These are phyloP conservation scores for Drymodes brunneopygia DNA, from an alignment of 2,113 vertebrate genomes.

Conservation along the genomic window DNA sequence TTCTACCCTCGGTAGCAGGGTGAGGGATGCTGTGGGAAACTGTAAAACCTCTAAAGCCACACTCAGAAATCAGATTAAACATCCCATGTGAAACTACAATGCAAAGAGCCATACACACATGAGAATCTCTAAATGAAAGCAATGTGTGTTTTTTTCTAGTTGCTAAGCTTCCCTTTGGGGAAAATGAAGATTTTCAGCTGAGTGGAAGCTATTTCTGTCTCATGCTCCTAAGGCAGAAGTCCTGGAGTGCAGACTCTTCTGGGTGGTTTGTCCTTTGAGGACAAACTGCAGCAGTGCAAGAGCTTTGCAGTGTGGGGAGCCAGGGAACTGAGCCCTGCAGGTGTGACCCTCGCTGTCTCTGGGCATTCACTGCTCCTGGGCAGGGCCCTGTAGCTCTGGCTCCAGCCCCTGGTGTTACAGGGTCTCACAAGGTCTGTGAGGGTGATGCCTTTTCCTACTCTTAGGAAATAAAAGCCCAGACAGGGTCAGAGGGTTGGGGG, in stretches of 20 bases:
- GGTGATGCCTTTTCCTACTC: no score
- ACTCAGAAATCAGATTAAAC: not conserved
- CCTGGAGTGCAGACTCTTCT: not conserved
- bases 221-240: not conserved
- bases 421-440: not conserved
- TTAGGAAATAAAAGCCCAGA: no score
- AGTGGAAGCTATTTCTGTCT: not conserved
- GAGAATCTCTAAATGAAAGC: not conserved
- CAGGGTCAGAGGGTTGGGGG: no score
- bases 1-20: not conserved
- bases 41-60: not conserved
- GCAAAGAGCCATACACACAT: accelerated
- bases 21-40: not conserved
- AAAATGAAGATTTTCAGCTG: not conserved
- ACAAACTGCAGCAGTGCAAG: accelerated
- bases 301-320: not conserved
- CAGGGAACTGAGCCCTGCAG: not conserved
- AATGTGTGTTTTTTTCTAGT: not conserved
- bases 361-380: not conserved
- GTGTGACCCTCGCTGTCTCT: not conserved
- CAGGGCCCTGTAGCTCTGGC: not conserved
- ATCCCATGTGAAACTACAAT: not conserved
- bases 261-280: not conserved
- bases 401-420: not conserved
- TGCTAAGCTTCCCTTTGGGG: not conserved